A percentile compares a stretch with the other conserved stretches of the same genome.
Evolutionary conservation across 2,888 invertebrate genomes (phyloP).

Genomic region (Molanna angustata): DNA sequence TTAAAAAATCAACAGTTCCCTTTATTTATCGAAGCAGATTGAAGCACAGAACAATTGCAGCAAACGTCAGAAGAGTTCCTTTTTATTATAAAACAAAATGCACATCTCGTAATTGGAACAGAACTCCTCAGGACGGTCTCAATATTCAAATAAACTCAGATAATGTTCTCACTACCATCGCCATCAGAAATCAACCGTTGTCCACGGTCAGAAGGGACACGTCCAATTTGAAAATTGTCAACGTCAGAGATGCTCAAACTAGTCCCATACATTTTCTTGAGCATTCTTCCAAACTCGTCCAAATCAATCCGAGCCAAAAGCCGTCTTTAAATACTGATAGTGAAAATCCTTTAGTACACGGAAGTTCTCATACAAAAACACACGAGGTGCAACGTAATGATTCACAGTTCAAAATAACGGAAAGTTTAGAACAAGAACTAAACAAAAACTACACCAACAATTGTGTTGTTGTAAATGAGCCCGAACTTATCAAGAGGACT

Average conservation of each 20-base stretch:
- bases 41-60: not conserved
- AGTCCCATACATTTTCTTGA: conserved; percentile 17
- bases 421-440: too few species aligned
- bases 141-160: conserved; percentile 17
- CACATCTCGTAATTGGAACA: conserved; percentile 7
- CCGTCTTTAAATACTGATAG: too few species aligned
- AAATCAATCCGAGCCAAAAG: too few species aligned
- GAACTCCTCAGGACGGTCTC: conserved; percentile 14
- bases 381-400: too few species aligned
- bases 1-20: conserved; percentile 3
- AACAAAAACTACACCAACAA: too few species aligned
- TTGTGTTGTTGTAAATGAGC: too few species aligned
- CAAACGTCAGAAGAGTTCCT: conserved; percentile 9
- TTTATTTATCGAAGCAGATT: conserved; percentile 15
- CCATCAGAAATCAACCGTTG: conserved; percentile 19
- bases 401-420: too few species aligned
- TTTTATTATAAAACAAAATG: conserved; percentile 26
- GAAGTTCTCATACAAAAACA: too few species aligned
- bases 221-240: conserved; percentile 6
- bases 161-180: conserved; percentile 13
- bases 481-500: too few species aligned
- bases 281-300: too few species aligned
- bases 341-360: too few species aligned
- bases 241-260: conserved; percentile 24
- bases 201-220: not conserved